These are phyloP conservation scores for Acanthosepion esculentum DNA, from an alignment of 2,888 invertebrate species.

Conservation along the genomic window DNA sequence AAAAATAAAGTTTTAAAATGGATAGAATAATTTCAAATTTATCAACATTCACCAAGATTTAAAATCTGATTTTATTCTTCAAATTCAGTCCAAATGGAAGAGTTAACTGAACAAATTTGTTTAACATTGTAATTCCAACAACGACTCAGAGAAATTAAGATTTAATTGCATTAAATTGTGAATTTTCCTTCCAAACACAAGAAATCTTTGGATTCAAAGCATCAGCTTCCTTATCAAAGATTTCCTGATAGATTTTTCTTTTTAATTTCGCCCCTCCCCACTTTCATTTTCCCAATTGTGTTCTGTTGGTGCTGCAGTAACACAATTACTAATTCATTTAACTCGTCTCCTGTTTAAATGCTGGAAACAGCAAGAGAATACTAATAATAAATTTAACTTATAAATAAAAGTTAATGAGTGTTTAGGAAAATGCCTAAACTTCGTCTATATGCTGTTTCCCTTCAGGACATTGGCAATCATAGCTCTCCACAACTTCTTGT, in stretches of 20 bases:
- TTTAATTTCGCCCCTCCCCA: background rate
- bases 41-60: background rate
- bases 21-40: background rate
- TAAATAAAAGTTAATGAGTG: too few species aligned
- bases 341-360: background rate
- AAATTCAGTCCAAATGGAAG: background rate
- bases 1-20: background rate
- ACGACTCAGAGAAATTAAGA: background rate
- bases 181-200: background rate
- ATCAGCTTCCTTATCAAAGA: background rate
- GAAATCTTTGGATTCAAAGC: background rate
- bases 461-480: too few species aligned
- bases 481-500: too few species aligned
- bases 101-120: background rate
- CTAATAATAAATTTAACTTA: background rate
- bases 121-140: background rate
- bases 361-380: background rate
- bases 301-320: background rate
- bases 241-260: background rate
- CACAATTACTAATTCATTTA: background rate
- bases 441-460: too few species aligned
- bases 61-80: background rate
- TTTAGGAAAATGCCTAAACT: too few species aligned
- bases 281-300: background rate
- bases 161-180: conserved; percentile 17